Evolutionary conservation across 1,140 invertebrate genomes (phyloP).

Genomic region (Bradysia coprophila): DNA sequence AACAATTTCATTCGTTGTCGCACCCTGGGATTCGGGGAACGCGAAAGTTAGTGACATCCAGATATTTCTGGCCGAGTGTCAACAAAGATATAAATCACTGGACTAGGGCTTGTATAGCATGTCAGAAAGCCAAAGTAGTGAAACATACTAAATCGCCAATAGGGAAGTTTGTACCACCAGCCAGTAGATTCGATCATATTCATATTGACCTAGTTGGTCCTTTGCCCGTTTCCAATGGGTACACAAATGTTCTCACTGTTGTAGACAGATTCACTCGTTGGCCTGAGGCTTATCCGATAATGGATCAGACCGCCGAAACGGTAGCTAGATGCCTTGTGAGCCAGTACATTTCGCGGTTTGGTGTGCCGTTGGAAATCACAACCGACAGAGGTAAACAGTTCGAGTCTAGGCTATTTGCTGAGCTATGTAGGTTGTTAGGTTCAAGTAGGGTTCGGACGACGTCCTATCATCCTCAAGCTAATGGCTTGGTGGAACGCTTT

Average conservation of each 20-base stretch:
- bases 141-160: slow-evolving; percentile 5
- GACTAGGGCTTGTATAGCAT: slow-evolving; percentile 7
- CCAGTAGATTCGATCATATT: slow-evolving; percentile 8
- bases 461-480: slow-evolving; percentile 19
- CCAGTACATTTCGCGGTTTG: slow-evolving; percentile 11
- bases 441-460: slow-evolving; percentile 15
- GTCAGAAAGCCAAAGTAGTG: slow-evolving; percentile 13
- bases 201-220: slow-evolving; percentile 18
- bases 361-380: slow-evolving; percentile 12
- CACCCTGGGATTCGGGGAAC: slow-evolving; percentile 11
- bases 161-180: neutral
- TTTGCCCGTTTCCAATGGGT: slow-evolving; percentile 14
- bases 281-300: slow-evolving; percentile 25
- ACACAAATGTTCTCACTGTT: slow-evolving; percentile 22
- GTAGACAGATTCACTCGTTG: slow-evolving; percentile 27
- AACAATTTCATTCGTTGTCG: slow-evolving; percentile 9
- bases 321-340: slow-evolving; percentile 8
- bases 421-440: slow-evolving; percentile 10
- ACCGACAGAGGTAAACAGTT: slow-evolving; percentile 22
- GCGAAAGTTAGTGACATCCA: slow-evolving; percentile 6
- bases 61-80: slow-evolving; percentile 16
- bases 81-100: slow-evolving; percentile 6
- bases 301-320: slow-evolving; percentile 17
- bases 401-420: slow-evolving; percentile 13
- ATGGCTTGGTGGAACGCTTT: slow-evolving; percentile 17